Percentiles rank a stretch among this genome's conserved stretches.
These are phyloP conservation scores for Cyclophora punctaria DNA, from an alignment of 2,888 invertebrate species.

Conservation along the genomic window DNA sequence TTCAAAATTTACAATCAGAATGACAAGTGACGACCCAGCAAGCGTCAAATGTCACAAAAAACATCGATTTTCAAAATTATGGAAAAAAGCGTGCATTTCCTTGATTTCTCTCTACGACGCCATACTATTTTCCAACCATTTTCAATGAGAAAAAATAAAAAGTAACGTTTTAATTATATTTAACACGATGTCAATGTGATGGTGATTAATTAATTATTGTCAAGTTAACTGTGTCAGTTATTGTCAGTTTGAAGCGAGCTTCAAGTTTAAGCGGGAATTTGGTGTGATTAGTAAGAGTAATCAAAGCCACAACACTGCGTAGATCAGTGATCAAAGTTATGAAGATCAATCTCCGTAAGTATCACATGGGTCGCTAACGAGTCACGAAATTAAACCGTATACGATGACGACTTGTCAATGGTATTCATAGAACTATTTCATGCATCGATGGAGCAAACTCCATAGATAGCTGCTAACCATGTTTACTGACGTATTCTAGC, in stretches of 20 bases:
- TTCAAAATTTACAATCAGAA: constrained; percentile 51
- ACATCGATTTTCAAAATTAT: constrained; percentile 56
- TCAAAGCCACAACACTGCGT: constrained; percentile 61
- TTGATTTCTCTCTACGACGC: constrained; percentile 28
- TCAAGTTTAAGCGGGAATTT: constrained; percentile 38
- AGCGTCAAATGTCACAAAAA: constrained; percentile 59
- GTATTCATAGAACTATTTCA: no score
- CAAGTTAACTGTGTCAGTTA: constrained; percentile 30
- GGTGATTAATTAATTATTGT: constrained; percentile 18
- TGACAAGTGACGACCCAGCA: constrained; percentile 50
- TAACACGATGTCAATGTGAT: constrained; percentile 26
- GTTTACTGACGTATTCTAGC: no score
- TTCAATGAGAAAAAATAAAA: background rate
- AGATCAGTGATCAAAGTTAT: constrained; percentile 71
- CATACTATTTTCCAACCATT: constrained; percentile 21
- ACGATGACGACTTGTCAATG: no score
- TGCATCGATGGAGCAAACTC: background rate
- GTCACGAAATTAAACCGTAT: no score
- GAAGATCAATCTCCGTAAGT: constrained; percentile 73
- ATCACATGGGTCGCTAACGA: constrained; percentile 4
- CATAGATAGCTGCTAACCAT: background rate
- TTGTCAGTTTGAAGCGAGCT: constrained; percentile 31
- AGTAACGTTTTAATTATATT: constrained; percentile 12
- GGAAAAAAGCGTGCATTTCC: constrained; percentile 33
- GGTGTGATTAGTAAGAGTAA: constrained; percentile 29